A percentile compares a stretch with the other conserved stretches of the same genome.
Conservation (phyloP, 2,113 vertebrate species). For the Mastomys natalensis region DNA sequence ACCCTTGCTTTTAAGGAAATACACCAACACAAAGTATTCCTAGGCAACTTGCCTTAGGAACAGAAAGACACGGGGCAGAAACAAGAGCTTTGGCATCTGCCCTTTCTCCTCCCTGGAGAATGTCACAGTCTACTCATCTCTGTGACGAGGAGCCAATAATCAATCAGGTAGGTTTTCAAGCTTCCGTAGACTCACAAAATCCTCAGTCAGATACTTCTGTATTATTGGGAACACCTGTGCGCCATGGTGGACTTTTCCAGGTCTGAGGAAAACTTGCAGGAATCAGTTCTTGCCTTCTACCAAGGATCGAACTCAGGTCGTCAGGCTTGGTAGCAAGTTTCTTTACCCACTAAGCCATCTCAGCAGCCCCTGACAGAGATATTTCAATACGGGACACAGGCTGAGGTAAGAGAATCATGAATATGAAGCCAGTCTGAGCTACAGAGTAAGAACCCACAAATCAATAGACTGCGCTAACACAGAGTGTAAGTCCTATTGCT, state of each 20-base stretch:
- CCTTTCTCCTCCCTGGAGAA: not conserved
- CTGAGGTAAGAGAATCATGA: not conserved
- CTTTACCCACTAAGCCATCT: not conserved
- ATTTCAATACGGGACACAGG: not conserved
- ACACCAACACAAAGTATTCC: constrained; percentile 51
- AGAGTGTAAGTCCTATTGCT: rapidly evolving
- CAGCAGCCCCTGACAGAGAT: not conserved
- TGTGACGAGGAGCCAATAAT: not conserved
- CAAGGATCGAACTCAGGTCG: not conserved
- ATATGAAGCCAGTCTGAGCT: not conserved
- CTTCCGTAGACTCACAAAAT: not conserved
- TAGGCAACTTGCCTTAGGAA: constrained; percentile 40
- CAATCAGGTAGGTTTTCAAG: not conserved
- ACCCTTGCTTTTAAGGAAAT: constrained; percentile 50
- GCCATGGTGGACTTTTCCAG: not conserved
- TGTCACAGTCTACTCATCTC: not conserved
- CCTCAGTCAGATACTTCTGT: not conserved
- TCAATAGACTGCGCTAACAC: not conserved
- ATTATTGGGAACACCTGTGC: not conserved
- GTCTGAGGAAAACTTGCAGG: not conserved
- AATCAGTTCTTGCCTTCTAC: not conserved
- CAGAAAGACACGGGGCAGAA: not conserved
- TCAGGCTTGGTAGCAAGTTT: not conserved
- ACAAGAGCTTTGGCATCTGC: not conserved
- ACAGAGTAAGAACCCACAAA: not conserved